phyloP scores from a whole-genome alignment of 2,888 invertebrate genomes.

The Hemicrepidius hirtus region DNA sequence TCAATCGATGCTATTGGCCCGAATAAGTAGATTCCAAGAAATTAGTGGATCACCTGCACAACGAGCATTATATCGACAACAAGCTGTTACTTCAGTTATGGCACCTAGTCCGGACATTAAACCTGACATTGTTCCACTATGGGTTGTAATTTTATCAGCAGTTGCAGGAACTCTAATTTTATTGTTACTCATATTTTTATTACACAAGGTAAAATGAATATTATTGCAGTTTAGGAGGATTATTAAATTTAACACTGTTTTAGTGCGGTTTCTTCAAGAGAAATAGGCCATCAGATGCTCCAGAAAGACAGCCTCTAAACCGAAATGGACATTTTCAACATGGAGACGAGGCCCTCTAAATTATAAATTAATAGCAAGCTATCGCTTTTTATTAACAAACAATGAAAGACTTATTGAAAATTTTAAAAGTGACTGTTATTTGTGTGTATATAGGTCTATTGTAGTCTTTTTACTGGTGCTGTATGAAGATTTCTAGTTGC shows the following conservation, averaged over 20 bases:
- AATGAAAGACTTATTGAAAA: conserved; percentile 26
- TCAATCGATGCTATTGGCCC: conserved; percentile 84
- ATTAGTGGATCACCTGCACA: conserved; percentile 79
- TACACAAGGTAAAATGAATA: conserved; percentile 83
- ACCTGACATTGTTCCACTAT: conserved; percentile 86
- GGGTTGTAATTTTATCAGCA: conserved; percentile 91
- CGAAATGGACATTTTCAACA: conserved; percentile 80
- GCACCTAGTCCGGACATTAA: conserved; percentile 78
- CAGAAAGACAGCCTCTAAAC: conserved; percentile 89
- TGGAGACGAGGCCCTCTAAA: conserved; percentile 86
- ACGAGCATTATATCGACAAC: conserved; percentile 76
- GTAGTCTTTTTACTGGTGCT: conserved; percentile 46
- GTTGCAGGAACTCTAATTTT: conserved; percentile 87
- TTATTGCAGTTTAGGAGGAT: background rate
- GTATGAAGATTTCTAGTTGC: conserved; percentile 43
- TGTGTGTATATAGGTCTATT: conserved; percentile 47
- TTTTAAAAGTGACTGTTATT: conserved; percentile 42
- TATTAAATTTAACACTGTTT: conserved; percentile 61
- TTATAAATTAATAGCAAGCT: conserved; percentile 23
- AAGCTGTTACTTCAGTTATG: conserved; percentile 83
- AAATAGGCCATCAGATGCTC: conserved; percentile 87
- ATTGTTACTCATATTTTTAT: conserved; percentile 83
- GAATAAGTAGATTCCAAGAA: conserved; percentile 84
- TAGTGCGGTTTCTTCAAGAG: conserved; percentile 96
- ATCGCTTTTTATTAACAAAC: conserved; percentile 39